Conservation (phyloP, 2,797 vertebrate genomes). For the Neomorphus geoffroyi region DNA sequence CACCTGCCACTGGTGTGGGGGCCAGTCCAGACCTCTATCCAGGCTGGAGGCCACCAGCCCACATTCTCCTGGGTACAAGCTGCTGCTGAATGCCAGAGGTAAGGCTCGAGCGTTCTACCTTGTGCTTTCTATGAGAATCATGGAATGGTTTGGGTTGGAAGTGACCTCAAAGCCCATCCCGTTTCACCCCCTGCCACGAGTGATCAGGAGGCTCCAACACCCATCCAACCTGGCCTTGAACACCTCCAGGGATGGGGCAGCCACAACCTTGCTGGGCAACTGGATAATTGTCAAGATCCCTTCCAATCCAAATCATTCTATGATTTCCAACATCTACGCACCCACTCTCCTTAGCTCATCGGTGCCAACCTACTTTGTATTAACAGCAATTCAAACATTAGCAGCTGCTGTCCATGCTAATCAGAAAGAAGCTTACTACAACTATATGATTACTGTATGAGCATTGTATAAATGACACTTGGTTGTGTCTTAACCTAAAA, state of each 20-base stretch:
- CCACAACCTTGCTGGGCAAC: no score
- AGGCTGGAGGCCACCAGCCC: not conserved
- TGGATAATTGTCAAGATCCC: no score
- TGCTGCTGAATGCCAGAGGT: not conserved
- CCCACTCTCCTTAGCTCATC: not conserved
- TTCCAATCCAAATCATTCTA: no score
- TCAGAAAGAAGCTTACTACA: constrained; percentile 52
- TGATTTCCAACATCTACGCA: not conserved
- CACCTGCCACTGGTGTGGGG: rapidly evolving
- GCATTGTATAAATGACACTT: constrained; percentile 43
- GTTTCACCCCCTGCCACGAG: no score
- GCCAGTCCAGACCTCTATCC: not conserved
- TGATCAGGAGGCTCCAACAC: no score
- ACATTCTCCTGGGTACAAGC: rapidly evolving
- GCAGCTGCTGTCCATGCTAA: constrained; percentile 47
- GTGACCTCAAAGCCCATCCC: no score
- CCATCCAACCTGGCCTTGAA: no score
- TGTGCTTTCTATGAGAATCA: not conserved
- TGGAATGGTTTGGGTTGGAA: no score
- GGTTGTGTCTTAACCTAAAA: constrained; percentile 54
- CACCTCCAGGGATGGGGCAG: no score
- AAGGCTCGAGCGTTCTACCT: no score
- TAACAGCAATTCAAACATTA: constrained; percentile 47
- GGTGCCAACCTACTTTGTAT: constrained; percentile 43
- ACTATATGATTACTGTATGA: constrained; percentile 47